Conservation (phyloP, 1,140 invertebrate species). For the Centruroides vittatus region DNA sequence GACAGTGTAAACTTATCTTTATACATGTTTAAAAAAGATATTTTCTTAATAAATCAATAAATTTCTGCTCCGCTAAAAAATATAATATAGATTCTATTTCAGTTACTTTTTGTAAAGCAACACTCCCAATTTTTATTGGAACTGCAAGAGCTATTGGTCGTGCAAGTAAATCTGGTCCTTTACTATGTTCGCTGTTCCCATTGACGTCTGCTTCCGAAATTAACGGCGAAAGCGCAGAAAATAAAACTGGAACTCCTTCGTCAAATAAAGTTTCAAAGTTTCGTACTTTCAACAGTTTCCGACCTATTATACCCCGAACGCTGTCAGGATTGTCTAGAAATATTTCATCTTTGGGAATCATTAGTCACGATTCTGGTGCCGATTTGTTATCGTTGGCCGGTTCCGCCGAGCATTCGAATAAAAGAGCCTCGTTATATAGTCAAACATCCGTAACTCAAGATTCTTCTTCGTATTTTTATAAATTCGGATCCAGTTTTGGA, state of each 20-base stretch:
- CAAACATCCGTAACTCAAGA: constrained; percentile 43
- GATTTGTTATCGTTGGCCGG: constrained; percentile 8
- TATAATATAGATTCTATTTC: constrained; percentile 8
- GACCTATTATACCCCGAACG: constrained; percentile 82
- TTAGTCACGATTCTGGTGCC: constrained; percentile 13
- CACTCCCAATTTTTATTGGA: constrained; percentile 73
- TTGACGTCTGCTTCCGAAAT: constrained; percentile 37
- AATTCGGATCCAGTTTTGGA: constrained; percentile 77
- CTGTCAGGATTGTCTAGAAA: constrained; percentile 41
- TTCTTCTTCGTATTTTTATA: constrained; percentile 66
- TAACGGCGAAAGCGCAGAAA: constrained; percentile 27
- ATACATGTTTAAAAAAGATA: no score
- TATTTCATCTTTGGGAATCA: constrained; percentile 8
- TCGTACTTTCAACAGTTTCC: constrained; percentile 29
- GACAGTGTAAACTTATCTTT: no score
- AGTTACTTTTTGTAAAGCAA: constrained; percentile 60
- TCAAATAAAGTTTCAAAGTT: constrained; percentile 7
- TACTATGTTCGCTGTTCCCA: constrained; percentile 70
- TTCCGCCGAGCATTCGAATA: constrained; percentile 5
- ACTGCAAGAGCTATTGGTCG: constrained; percentile 75
- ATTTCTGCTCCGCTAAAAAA: no score
- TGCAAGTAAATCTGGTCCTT: constrained; percentile 38
- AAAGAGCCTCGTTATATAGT: constrained; percentile 20
- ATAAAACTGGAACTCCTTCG: neutral
- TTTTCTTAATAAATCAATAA: no score